Evolutionary conservation across 2,888 invertebrate genomes (phyloP).

Genomic region (Drosophila aldrichi): DNA sequence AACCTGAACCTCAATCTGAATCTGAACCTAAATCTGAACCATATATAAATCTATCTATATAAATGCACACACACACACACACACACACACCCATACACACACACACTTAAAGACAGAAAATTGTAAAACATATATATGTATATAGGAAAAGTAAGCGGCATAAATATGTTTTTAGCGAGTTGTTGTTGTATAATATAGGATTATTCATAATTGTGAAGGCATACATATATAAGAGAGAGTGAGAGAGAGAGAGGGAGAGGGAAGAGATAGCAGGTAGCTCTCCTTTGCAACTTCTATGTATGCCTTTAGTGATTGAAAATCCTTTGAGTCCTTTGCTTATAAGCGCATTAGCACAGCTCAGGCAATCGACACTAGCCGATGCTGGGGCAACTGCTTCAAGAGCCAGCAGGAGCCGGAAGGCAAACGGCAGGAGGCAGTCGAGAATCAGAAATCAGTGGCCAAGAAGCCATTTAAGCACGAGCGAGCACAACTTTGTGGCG

Average conservation of each 20-base stretch:
- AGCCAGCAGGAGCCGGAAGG: background rate
- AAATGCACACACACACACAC: background rate
- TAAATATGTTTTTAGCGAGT: conserved; percentile 13
- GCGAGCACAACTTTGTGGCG: conserved; percentile 22
- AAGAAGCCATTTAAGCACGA: conserved; percentile 26
- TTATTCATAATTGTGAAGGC: conserved; percentile 1
- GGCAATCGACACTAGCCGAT: conserved; percentile 14
- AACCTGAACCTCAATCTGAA: conserved; percentile 23
- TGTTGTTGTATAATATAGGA: background rate
- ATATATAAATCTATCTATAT: background rate
- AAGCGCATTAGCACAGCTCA: conserved; percentile 50
- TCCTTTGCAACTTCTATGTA: background rate
- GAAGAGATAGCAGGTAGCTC: background rate
- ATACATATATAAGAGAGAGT: background rate
- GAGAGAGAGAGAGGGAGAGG: background rate
- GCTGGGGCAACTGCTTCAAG: background rate
- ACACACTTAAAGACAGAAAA: background rate
- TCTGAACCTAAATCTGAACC: background rate
- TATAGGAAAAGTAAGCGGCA: conserved; percentile 10
- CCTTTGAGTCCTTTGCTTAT: conserved; percentile 24
- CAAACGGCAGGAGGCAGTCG: background rate
- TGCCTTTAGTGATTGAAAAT: conserved; percentile 26
- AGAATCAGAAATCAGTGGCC: conserved; percentile 5
- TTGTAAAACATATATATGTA: conserved; percentile 6
- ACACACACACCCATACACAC: background rate